Evolutionary conservation across 2,113 vertebrate species (phyloP).

Genomic region (Sigmodon hispidus): DNA sequence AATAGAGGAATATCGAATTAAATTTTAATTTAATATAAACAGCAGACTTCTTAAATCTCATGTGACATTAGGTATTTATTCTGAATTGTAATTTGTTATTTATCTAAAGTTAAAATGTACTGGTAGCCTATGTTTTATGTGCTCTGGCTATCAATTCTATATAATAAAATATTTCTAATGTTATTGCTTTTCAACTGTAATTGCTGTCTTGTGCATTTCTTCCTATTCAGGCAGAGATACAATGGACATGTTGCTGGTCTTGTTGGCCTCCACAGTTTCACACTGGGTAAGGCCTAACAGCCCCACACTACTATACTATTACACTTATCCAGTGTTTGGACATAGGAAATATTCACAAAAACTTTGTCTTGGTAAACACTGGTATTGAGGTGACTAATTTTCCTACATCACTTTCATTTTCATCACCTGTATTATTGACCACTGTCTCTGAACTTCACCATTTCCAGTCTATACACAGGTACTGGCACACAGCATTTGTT

Average conservation of each 20-base stretch:
- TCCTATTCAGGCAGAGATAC: neutral
- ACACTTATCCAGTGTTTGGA: neutral
- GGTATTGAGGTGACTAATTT: neutral
- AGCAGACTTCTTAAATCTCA: neutral
- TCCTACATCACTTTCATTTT: neutral
- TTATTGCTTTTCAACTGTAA: neutral
- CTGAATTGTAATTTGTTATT: neutral
- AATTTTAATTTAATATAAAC: conserved; percentile 10
- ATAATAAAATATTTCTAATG: neutral
- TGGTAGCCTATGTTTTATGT: neutral
- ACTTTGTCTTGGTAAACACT: neutral
- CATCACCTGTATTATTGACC: neutral
- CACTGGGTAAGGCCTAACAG: neutral
- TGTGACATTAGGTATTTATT: neutral
- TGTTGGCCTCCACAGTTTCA: neutral
- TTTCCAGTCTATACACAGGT: neutral
- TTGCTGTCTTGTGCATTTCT: neutral
- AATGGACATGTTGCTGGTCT: neutral
- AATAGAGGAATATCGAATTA: neutral
- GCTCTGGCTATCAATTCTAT: neutral
- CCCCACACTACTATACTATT: neutral
- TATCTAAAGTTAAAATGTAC: conserved; percentile 16
- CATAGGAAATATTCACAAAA: neutral
- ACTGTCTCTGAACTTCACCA: neutral
- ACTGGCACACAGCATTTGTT: neutral